phyloP scores from a whole-genome alignment of 2,797 vertebrate species.

The Basileuterus tristriatus region DNA sequence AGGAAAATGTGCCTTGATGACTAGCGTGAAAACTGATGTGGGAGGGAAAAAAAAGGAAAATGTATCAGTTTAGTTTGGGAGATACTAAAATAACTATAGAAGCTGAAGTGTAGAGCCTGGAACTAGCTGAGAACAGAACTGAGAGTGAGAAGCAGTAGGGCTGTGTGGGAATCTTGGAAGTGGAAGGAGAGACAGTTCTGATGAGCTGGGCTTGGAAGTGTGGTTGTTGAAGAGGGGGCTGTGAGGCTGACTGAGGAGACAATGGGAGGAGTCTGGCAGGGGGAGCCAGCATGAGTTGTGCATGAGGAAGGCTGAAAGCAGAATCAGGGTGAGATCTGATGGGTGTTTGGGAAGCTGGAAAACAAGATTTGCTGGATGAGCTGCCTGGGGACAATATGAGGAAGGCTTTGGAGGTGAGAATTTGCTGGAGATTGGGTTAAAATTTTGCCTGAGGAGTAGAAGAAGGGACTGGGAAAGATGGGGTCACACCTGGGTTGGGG shows the following conservation, averaged over 20 bases:
- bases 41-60: conserved; percentile 25
- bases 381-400: background rate
- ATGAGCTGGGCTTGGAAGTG: background rate
- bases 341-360: background rate
- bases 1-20: background rate
- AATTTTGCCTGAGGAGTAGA: background rate
- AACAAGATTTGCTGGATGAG: background rate
- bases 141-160: background rate
- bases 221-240: background rate
- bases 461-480: background rate
- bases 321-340: background rate
- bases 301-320: background rate
- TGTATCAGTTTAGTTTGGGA: background rate
- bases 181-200: conserved; percentile 4
- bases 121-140: background rate
- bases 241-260: conserved; percentile 24
- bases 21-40: background rate
- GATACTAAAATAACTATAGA: conserved; percentile 18
- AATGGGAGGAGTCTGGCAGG: conserved; percentile 32
- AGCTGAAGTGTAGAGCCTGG: background rate
- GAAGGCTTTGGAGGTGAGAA: conserved; percentile 8
- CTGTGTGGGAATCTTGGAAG: conserved; percentile 29
- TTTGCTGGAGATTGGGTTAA: background rate
- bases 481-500: background rate
- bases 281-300: background rate